phyloP scores from a whole-genome alignment of 2,797 vertebrate genomes.

The Bradypus variegatus region DNA sequence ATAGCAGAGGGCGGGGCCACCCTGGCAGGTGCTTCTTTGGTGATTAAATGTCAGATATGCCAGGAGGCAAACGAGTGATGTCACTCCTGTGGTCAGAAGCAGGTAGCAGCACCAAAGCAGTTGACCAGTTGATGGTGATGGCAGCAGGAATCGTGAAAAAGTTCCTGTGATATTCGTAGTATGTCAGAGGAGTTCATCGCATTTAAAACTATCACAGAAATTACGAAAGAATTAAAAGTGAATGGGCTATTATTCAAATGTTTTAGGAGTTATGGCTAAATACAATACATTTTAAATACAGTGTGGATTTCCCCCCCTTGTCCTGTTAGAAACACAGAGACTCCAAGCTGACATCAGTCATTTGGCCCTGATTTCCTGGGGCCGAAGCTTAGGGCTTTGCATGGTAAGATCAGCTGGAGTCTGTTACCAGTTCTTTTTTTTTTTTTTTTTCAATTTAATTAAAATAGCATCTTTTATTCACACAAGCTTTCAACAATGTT shows the following conservation, averaged over 20 bases:
- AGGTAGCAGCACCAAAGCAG: slow-evolving; percentile 39
- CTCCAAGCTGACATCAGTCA: background rate
- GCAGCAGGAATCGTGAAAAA: slow-evolving; percentile 42
- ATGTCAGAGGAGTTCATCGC: slow-evolving; percentile 55
- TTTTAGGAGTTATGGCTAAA: background rate
- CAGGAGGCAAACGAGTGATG: slow-evolving; percentile 29
- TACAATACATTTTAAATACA: background rate
- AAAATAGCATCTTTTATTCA: slow-evolving; percentile 23
- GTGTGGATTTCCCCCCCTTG: background rate
- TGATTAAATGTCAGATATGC: slow-evolving; percentile 43
- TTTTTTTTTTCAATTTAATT: slow-evolving; percentile 24
- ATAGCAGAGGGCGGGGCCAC: background rate
- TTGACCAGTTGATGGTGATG: slow-evolving; percentile 31
- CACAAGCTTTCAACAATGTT: background rate
- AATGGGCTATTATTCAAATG: slow-evolving; percentile 49
- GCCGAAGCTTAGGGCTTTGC: background rate
- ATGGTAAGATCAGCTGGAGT: background rate
- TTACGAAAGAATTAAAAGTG: slow-evolving; percentile 47
- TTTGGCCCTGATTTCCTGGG: background rate
- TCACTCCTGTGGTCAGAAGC: slow-evolving; percentile 32
- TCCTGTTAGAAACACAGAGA: background rate
- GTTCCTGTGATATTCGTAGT: slow-evolving; percentile 4
- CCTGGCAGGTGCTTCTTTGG: background rate
- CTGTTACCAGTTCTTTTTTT: too few species aligned
- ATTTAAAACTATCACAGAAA: slow-evolving; percentile 53